Base-by-base conservation (phyloP, 2,113 vertebrate genomes). In the Prolemur simus region DNA sequence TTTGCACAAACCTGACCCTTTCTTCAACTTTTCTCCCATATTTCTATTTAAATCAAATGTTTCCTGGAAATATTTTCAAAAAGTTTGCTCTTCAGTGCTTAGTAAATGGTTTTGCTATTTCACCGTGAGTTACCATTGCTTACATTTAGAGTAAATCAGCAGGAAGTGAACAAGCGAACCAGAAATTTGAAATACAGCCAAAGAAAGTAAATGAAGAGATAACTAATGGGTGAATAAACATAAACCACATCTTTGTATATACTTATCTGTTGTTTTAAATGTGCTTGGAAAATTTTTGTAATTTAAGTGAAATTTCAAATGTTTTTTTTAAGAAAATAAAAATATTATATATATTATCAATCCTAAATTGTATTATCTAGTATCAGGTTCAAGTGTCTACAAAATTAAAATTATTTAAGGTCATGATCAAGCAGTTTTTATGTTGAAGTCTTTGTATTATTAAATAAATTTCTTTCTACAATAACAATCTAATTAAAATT, bases 141-240 rank as follows among this genome's bases (percentile, higher is more conserved):
- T 77, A 42, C 68, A 42, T 20, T 84, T 56, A 76, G 29, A 87
- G 7, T 37, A 39, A 54, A 45, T 89, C 4, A 66, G n/a, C 12
- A 78, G 49, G 39, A 77, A 93, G 34, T 83, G 25, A 89, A 13
- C 1, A 95, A 91, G 8, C 12, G 1, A 96, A 81, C 2, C 78
- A 87, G 76, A 95, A 89, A 84, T 81, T 66, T 89, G 32, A 95
- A 84, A 87, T 54, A 66, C 1, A 64, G 49, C 15, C 60, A 78
- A 93, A 84, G 23, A 92, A 81, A 91, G 18, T 88, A 71, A 91
- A 77, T 76, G 56, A 73, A 80, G 42, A 87, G 47, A 88, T 85
- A 93, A 89, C 4, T 18, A 93, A 32, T 29, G 81, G 15, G 7
- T 52, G 85, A 69, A 47, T 71, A 74, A 69, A 95, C 13, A 58